These are phyloP conservation scores for Cottus gobio DNA, from an alignment of 2,113 vertebrate species.

Conservation along the genomic window DNA sequence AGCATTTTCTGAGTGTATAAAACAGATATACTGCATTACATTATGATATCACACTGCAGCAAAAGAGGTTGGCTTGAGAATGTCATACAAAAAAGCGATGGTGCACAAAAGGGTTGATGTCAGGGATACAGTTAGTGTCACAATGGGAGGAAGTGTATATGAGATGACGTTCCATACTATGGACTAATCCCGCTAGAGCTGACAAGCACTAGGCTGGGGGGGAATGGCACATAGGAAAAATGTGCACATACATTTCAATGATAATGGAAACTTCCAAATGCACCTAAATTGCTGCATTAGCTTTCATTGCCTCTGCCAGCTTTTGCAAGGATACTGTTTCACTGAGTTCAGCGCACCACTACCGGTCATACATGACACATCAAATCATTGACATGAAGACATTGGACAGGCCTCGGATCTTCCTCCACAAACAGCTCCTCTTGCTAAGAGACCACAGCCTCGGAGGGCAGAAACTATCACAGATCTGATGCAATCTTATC, in stretches of 20 bases:
- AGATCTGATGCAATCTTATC: conserved; percentile 55
- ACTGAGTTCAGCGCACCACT: conserved; percentile 30
- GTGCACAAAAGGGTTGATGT: conserved; percentile 59
- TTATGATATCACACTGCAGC: conserved; percentile 73
- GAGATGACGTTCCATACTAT: conserved; percentile 58
- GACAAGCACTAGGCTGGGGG: conserved; percentile 40
- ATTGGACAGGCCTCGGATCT: conserved; percentile 48
- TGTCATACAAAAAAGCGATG: conserved; percentile 55
- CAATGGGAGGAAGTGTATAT: conserved; percentile 56
- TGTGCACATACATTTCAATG: conserved; percentile 58
- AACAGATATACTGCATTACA: conserved; percentile 65
- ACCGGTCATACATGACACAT: conserved; percentile 66
- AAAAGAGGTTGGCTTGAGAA: conserved; percentile 56
- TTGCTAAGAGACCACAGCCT: conserved; percentile 27
- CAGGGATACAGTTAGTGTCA: conserved; percentile 60
- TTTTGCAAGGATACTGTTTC: conserved; percentile 48
- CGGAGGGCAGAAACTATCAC: conserved; percentile 31
- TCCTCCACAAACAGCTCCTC: conserved; percentile 44
- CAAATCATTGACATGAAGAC: conserved; percentile 52
- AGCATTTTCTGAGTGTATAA: conserved; percentile 50
- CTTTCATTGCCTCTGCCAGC: conserved; percentile 56
- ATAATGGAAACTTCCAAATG: conserved; percentile 69
- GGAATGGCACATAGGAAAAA: conserved; percentile 48
- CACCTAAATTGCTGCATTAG: conserved; percentile 63
- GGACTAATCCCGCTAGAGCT: conserved; percentile 57